These are phyloP conservation scores for Antheraea assamensis DNA, from an alignment of 2,888 invertebrate genomes.

Conservation along the genomic window DNA sequence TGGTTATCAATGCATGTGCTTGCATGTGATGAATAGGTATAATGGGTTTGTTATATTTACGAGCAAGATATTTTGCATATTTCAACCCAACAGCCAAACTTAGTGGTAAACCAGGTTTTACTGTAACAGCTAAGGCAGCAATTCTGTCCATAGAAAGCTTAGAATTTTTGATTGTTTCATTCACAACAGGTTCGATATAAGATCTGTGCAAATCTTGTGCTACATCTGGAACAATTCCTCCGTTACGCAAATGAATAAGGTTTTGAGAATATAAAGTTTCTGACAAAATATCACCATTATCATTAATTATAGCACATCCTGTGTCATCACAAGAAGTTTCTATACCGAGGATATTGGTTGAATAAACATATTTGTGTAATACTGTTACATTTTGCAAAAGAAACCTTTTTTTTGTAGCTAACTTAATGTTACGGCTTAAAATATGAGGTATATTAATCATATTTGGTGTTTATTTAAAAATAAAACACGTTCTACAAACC, in stretches of 20 bases:
- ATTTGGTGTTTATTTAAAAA: background rate
- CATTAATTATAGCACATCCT: conserved; percentile 93
- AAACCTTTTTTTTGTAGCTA: background rate
- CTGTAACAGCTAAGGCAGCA: conserved; percentile 94
- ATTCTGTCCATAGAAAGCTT: conserved; percentile 85
- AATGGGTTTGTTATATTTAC: conserved; percentile 87
- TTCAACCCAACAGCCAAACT: conserved; percentile 91
- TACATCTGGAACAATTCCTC: conserved; percentile 95
- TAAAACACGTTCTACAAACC: background rate
- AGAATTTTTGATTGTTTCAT: conserved; percentile 85
- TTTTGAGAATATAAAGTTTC: conserved; percentile 93
- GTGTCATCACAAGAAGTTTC: conserved; percentile 99
- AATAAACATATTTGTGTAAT: conserved; percentile 9
- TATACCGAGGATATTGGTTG: conserved; percentile 88
- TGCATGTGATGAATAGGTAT: conserved; percentile 99
- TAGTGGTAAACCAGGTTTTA: conserved; percentile 91
- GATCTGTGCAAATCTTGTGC: conserved; percentile 91
- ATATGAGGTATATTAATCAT: conserved; percentile 1
- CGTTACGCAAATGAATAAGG: conserved; percentile 86
- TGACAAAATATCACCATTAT: conserved; percentile 87
- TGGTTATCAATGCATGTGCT: conserved; percentile 96
- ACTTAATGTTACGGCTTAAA: background rate
- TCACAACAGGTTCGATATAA: conserved; percentile 89
- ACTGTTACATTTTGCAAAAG: background rate
- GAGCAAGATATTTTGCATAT: conserved; percentile 91